Evolutionary conservation across 2,888 invertebrate genomes (phyloP).

Genomic region (Drosophila pseudotalamancana): DNA sequence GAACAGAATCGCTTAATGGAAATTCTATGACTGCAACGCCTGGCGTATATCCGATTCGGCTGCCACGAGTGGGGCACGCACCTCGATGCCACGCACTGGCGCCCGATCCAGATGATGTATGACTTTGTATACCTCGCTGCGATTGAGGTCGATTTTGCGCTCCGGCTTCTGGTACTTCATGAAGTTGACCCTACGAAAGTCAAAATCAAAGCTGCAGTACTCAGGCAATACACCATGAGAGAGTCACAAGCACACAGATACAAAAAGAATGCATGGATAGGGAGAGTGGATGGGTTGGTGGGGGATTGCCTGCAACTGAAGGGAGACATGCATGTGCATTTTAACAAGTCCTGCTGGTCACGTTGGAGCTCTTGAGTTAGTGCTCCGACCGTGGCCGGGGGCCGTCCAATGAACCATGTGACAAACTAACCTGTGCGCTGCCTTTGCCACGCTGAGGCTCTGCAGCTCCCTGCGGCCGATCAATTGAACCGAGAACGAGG

Average conservation of each 20-base stretch:
- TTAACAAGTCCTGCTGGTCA: slow-evolving; percentile 47
- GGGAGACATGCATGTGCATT: slow-evolving; percentile 48
- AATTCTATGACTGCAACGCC: slow-evolving; percentile 73
- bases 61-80: slow-evolving; percentile 87
- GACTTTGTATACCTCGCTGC: slow-evolving; percentile 91
- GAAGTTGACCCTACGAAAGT: slow-evolving; percentile 91
- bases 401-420: slow-evolving; percentile 58
- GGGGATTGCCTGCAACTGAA: not conserved
- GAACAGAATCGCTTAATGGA: not conserved
- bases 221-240: not conserved
- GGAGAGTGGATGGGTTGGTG: not conserved
- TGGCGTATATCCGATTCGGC: slow-evolving; percentile 87
- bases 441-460: slow-evolving; percentile 61
- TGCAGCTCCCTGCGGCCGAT: slow-evolving; percentile 62
- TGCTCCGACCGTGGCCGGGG: slow-evolving; percentile 7
- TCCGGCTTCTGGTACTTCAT: slow-evolving; percentile 94
- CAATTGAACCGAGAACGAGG: slow-evolving; percentile 33
- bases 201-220: slow-evolving; percentile 6
- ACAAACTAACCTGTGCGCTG: slow-evolving; percentile 65
- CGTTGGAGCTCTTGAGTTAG: slow-evolving; percentile 35
- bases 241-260: not conserved
- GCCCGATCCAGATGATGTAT: slow-evolving; percentile 90
- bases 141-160: slow-evolving; percentile 89
- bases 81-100: slow-evolving; percentile 88
- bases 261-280: no score